These are phyloP conservation scores for Nemurella pictetii DNA, from an alignment of 2,888 invertebrate species.

Conservation along the genomic window DNA sequence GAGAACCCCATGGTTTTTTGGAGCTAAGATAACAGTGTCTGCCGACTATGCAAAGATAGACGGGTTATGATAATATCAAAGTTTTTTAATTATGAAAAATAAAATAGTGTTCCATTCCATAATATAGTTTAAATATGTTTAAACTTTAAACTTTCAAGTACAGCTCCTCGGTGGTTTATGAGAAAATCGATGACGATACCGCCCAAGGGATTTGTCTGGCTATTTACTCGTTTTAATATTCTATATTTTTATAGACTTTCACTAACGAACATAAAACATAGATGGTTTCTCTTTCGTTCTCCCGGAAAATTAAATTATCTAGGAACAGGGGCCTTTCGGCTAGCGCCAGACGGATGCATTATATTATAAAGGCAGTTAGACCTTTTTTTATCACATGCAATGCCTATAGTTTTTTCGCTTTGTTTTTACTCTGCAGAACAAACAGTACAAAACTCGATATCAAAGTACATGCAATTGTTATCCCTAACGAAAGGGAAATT, in stretches of 20 bases:
- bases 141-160: background rate
- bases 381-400: background rate
- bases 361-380: background rate
- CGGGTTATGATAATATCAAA: background rate
- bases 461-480: background rate
- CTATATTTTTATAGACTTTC: slow-evolving; percentile 5
- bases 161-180: background rate
- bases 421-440: background rate
- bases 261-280: slow-evolving; percentile 1
- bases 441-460: background rate
- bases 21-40: background rate
- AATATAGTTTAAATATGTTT: background rate
- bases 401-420: background rate
- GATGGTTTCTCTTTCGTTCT: background rate
- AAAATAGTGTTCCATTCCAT: background rate
- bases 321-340: background rate
- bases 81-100: background rate
- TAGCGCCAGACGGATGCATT: background rate
- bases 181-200: background rate
- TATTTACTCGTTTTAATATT: slow-evolving; percentile 10
- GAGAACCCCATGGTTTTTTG: background rate
- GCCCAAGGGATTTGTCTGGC: background rate
- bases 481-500: background rate
- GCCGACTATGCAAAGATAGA: background rate
- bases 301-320: background rate